These are phyloP conservation scores for Malurus elegans DNA, from an alignment of 2,113 vertebrate genomes.

Conservation along the genomic window DNA sequence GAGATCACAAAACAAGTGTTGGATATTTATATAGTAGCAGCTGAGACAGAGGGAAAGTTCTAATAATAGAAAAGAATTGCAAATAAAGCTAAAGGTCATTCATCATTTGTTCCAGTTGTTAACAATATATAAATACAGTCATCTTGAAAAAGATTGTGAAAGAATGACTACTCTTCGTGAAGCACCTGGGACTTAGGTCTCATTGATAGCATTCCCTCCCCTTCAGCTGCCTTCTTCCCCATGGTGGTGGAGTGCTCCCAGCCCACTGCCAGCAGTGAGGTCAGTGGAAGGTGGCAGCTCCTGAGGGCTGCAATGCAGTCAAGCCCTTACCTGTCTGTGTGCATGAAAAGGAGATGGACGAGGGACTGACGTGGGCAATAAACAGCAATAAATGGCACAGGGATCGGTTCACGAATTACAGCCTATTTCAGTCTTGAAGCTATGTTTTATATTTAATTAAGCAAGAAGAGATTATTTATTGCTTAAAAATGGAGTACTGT, in stretches of 20 bases:
- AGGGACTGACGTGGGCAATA: not conserved
- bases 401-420: not conserved
- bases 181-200: not conserved
- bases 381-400: not conserved
- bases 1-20: not conserved
- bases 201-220: rapidly evolving
- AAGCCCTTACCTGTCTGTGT: not conserved
- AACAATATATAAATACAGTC: not conserved
- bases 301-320: not conserved
- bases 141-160: not conserved
- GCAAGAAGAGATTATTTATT: not conserved
- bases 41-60: not conserved
- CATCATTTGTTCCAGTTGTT: not conserved
- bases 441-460: constrained; percentile 19
- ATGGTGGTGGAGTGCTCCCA: not conserved
- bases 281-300: not conserved
- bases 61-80: not conserved
- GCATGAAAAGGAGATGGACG: not conserved
- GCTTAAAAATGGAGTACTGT: constrained; percentile 16
- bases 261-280: not conserved
- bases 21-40: not conserved
- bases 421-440: not conserved
- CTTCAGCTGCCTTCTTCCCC: not conserved
- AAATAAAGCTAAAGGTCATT: not conserved
- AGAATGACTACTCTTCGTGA: not conserved